phyloP scores from a whole-genome alignment of 2,797 vertebrate species.

The Sebastes hopkinsi region DNA sequence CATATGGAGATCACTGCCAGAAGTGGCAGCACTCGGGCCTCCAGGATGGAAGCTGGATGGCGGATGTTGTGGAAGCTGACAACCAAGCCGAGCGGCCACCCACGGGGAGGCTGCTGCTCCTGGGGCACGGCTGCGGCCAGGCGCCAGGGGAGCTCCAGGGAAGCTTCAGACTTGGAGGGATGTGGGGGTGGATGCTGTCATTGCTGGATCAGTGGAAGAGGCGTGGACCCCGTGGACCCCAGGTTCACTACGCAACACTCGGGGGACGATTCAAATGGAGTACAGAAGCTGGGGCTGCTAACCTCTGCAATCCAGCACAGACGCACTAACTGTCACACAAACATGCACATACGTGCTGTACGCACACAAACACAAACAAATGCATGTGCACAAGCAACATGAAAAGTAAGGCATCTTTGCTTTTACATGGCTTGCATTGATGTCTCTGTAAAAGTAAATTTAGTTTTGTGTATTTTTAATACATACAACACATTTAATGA shows the following conservation, averaged over 20 bases:
- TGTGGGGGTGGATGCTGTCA: slow-evolving; percentile 72
- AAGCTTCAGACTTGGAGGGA: slow-evolving; percentile 44
- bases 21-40: slow-evolving; percentile 53
- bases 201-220: slow-evolving; percentile 78
- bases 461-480: too few species aligned
- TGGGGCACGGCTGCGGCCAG: slow-evolving; percentile 66
- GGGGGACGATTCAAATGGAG: slow-evolving; percentile 51
- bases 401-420: background rate
- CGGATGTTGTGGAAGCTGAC: slow-evolving; percentile 52
- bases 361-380: background rate
- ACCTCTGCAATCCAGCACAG: slow-evolving; percentile 43
- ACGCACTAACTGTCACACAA: slow-evolving; percentile 17
- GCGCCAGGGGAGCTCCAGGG: slow-evolving; percentile 53
- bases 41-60: slow-evolving; percentile 38
- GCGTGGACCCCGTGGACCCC: slow-evolving; percentile 50
- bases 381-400: background rate
- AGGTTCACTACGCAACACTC: slow-evolving; percentile 67
- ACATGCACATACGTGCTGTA: background rate
- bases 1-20: slow-evolving; percentile 60
- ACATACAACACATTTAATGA: too few species aligned
- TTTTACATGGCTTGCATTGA: too few species aligned
- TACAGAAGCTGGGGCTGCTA: slow-evolving; percentile 33
- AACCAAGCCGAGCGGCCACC: slow-evolving; percentile 58
- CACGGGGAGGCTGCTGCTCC: slow-evolving; percentile 60
- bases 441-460: too few species aligned